Evolutionary conservation across 2,888 invertebrate genomes (phyloP).

Genomic region (Galeopsomyia nigrocyanea): DNA sequence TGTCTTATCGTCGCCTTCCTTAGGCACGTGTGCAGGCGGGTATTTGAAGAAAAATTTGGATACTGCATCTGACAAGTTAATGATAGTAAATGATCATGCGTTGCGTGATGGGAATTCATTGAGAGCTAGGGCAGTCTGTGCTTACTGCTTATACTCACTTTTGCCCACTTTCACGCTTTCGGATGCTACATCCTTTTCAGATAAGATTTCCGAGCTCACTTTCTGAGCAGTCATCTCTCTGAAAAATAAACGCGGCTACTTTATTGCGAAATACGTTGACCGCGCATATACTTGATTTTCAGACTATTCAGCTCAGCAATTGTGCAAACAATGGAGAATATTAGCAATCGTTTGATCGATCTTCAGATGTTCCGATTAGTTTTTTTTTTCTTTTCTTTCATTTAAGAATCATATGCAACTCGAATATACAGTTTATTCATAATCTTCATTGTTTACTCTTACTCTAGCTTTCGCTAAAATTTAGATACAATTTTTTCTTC

Average conservation of each 20-base stretch:
- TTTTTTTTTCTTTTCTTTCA: too few species aligned
- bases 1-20: slow-evolving; percentile 45
- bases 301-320: background rate
- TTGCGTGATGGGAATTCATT: background rate
- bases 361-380: too few species aligned
- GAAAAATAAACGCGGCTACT: background rate
- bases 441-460: too few species aligned
- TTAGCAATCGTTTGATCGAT: too few species aligned
- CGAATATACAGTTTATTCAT: too few species aligned
- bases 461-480: too few species aligned
- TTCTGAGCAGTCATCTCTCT: slow-evolving; percentile 36
- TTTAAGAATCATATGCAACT: too few species aligned
- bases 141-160: slow-evolving; percentile 43
- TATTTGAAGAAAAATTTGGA: slow-evolving; percentile 79
- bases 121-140: background rate
- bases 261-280: too few species aligned
- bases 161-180: slow-evolving; percentile 24
- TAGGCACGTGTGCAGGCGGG: slow-evolving; percentile 67
- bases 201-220: slow-evolving; percentile 40
- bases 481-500: too few species aligned
- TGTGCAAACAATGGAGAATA: too few species aligned
- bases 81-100: background rate
- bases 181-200: slow-evolving; percentile 29
- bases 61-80: slow-evolving; percentile 73
- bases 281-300: background rate